Conservation (phyloP, 1,140 invertebrate genomes). For the Rhagoletis pomonella region DNA sequence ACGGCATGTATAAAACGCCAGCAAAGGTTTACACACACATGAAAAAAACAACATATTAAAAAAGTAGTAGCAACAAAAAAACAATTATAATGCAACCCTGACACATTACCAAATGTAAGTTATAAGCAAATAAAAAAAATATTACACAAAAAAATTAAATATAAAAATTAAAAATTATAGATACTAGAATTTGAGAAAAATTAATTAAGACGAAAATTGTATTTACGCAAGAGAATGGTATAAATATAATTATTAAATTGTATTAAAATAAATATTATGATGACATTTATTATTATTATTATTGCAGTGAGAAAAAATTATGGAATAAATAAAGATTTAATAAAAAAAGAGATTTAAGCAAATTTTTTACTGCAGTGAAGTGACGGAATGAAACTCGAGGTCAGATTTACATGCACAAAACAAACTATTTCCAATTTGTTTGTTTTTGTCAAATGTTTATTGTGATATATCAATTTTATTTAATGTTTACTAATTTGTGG, state of each 20-base stretch:
- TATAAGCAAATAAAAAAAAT: conserved; percentile 46
- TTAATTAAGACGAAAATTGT: conserved; percentile 15
- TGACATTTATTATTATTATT: conserved; percentile 46
- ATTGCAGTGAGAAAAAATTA: conserved; percentile 32
- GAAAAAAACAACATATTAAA: background rate
- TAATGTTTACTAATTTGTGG: too few species aligned
- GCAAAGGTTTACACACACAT: conserved; percentile 29
- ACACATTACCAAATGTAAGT: conserved; percentile 44
- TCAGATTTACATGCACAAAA: too few species aligned
- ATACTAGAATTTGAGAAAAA: background rate
- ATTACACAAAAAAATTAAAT: conserved; percentile 16
- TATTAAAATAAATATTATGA: conserved; percentile 45
- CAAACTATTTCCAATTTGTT: too few species aligned
- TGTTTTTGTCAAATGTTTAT: too few species aligned
- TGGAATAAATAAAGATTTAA: conserved; percentile 53
- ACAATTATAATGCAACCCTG: background rate
- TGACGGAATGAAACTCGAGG: too few species aligned
- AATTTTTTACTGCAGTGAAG: background rate
- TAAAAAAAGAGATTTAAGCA: background rate
- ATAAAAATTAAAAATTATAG: conserved; percentile 34
- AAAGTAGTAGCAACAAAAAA: conserved; percentile 24
- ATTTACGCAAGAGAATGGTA: conserved; percentile 46
- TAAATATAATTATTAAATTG: conserved; percentile 45
- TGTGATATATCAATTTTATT: too few species aligned
- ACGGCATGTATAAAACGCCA: background rate